Evolutionary conservation across 1,140 invertebrate genomes (phyloP), one percentile per base, ranked within the genome.

Genomic region (Dendroctonus valens): DNA sequence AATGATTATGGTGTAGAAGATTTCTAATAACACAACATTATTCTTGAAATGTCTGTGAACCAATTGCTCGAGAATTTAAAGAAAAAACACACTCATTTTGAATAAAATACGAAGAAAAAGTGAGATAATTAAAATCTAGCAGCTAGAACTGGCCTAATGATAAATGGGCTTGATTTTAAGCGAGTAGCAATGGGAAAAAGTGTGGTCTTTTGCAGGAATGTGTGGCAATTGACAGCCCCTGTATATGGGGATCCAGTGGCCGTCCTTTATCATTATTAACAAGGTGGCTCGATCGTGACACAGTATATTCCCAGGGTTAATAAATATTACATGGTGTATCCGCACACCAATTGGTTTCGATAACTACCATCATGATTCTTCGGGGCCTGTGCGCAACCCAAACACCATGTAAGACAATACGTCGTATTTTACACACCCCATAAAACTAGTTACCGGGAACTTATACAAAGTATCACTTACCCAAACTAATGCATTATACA

Each of bases 291-390:
- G 41, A 11, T 67, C 57, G 57, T 60, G 65, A 53, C 65, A 12
- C 52, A 51, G 65, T 67, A 57, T 67, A 61, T 67, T 61, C 51
- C 65, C 55, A 67, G 65, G 58, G 65, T 61, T 67, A 67, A 67
- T 67, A 67, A 60, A 67, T 67, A 67, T 67, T 67, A 51, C 65
- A 67, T 67, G 50, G 58, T 40, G 50, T 58, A 55, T 61, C 52
- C 41, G 50, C 58, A 67, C 39, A 44, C 58, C 65, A 67, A 67
- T 61, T 67, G 65, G 58, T 57, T 51, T 51, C 65, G 59, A 58
- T 67, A 67, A 67, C 65, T 67, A 67, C 58, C 52, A 67, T 67
- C 65, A 61, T 67, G 65, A 67, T 67, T 67, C 65, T 53, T 58
- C 26, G 26, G 52, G 58, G 44, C 49, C 58, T 14, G 59, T 41